Base-by-base conservation (phyloP, 1,140 invertebrate genomes). In the Pseudomyrmex sp. region DNA sequence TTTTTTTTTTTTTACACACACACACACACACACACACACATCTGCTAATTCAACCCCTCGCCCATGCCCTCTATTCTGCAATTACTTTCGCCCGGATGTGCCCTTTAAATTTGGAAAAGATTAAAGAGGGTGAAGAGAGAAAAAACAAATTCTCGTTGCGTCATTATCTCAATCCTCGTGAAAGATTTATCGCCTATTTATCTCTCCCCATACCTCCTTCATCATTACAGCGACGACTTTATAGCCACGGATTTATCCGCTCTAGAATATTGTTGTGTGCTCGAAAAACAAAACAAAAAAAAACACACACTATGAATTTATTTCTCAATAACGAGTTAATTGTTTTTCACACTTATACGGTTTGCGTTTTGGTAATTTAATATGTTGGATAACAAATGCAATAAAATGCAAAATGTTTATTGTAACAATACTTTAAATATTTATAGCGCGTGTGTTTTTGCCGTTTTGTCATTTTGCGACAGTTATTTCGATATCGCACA, bases 51-150 rank as follows among this genome's bases (percentile, higher is more conserved):
- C 48, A 26, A 62, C 50, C 56, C 18, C 46, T 69, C 63, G 62
- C 10, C 18, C 50, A 9, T 12, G 50, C 82, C 44, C 26, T 54
- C 62, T 23, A 2, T 35, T 35, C 35, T 12, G 73, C 73, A 26
- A 77, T 83, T 76, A 66, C 62, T 65, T n/a, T 59, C 46, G 48
- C 10, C 48, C 66, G 54, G 56, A 48, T 35, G 35, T 72, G 44
- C 66, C 66, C 76, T 72, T 70, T 80, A 72, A 59, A 72, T 80
- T 80, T 61, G 20, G n/a, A 18, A 35, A 18, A 59, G 54, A 80
- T 80, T 80, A 80, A 79, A 35, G 35, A 18, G 52, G 13, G 23
- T 35, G 35, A 35, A 35, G 35, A 35, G 7, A 35, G 4, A 20
- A 15, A 70, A 59, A 56, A 80, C 48, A 56, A 56, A 80, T 35